A percentile compares a stretch with the other conserved stretches of the same genome.
phyloP scores from a whole-genome alignment of 2,888 invertebrate species.

The Diplazon laetatorius region DNA sequence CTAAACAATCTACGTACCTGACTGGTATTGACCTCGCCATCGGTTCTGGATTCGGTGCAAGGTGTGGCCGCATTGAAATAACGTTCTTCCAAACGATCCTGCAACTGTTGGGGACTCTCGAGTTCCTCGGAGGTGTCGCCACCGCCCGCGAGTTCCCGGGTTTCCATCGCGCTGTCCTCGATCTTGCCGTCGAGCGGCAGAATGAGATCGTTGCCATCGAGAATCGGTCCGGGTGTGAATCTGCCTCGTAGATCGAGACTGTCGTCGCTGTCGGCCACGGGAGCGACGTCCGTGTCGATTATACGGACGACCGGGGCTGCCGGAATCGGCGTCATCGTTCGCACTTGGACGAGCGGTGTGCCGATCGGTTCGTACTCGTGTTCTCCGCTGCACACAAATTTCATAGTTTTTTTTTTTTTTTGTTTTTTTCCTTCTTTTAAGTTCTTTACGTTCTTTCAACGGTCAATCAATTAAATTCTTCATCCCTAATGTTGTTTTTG shows the following conservation, averaged over 20 bases:
- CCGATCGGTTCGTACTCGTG: slow-evolving; percentile 96
- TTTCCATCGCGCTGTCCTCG: slow-evolving; percentile 81
- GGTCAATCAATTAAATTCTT: slow-evolving; percentile 1
- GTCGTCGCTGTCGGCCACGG: slow-evolving; percentile 81
- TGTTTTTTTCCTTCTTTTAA: not conserved
- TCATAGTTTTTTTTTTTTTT: slow-evolving; percentile 63
- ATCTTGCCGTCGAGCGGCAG: slow-evolving; percentile 81
- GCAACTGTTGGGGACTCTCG: slow-evolving; percentile 84
- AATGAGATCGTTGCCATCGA: slow-evolving; percentile 82
- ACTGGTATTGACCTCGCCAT: slow-evolving; percentile 85
- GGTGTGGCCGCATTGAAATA: slow-evolving; percentile 84
- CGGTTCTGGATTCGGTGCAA: slow-evolving; percentile 84
- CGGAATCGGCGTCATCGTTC: slow-evolving; percentile 64
- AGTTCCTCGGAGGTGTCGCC: slow-evolving; percentile 82
- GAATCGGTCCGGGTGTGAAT: slow-evolving; percentile 74
- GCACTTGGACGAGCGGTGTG: slow-evolving; percentile 84
- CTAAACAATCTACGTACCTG: slow-evolving; percentile 81
- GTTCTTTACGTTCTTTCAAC: too few relatives aligned
- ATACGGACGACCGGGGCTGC: slow-evolving; percentile 82
- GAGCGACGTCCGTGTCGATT: slow-evolving; percentile 82
- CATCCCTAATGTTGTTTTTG: not conserved
- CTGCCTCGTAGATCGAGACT: slow-evolving; percentile 78
- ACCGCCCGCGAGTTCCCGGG: slow-evolving; percentile 76
- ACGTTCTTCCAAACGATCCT: slow-evolving; percentile 86
- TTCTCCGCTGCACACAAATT: slow-evolving; percentile 87